phyloP scores from a whole-genome alignment of 1,140 invertebrate species.

The Homalodisca vitripennis region DNA sequence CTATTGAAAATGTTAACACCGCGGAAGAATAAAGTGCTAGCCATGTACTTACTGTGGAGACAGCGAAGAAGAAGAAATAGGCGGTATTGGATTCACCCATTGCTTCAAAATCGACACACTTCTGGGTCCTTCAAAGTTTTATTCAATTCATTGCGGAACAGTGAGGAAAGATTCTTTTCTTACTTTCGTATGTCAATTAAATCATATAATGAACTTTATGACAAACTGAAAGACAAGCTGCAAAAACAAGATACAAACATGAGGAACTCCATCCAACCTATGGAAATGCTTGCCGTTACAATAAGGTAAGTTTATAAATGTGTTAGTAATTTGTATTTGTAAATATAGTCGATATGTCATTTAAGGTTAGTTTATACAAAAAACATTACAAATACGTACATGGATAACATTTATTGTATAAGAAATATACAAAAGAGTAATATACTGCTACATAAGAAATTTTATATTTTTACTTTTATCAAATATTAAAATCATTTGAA shows the following conservation, averaged over 20 bases:
- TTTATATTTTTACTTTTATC: slow-evolving; percentile 17
- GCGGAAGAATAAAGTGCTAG: not conserved
- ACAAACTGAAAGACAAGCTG: slow-evolving; percentile 33
- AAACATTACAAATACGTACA: slow-evolving; percentile 26
- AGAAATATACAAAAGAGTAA: not conserved
- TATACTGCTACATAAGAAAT: slow-evolving; percentile 23
- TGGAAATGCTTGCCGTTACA: slow-evolving; percentile 37
- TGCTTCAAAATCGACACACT: not conserved
- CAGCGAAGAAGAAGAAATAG: slow-evolving; percentile 3
- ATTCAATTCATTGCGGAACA: not conserved
- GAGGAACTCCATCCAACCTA: slow-evolving; percentile 37
- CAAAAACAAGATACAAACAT: slow-evolving; percentile 37
- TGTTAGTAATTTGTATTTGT: slow-evolving; percentile 26
- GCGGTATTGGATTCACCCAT: slow-evolving; percentile 14
- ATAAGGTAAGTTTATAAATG: slow-evolving; percentile 35
- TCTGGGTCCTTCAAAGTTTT: slow-evolving; percentile 4
- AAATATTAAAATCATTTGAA: slow-evolving; percentile 19
- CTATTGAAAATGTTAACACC: not conserved
- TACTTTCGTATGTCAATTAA: slow-evolving; percentile 40
- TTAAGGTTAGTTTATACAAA: slow-evolving; percentile 14
- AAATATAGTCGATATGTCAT: slow-evolving; percentile 23
- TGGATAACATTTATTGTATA: not conserved
- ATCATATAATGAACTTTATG: slow-evolving; percentile 38
- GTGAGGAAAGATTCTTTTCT: slow-evolving; percentile 37
- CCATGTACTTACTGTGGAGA: slow-evolving; percentile 16